Evolutionary conservation across 2,113 vertebrate genomes (phyloP).

Genomic region (Melierax canorus): DNA sequence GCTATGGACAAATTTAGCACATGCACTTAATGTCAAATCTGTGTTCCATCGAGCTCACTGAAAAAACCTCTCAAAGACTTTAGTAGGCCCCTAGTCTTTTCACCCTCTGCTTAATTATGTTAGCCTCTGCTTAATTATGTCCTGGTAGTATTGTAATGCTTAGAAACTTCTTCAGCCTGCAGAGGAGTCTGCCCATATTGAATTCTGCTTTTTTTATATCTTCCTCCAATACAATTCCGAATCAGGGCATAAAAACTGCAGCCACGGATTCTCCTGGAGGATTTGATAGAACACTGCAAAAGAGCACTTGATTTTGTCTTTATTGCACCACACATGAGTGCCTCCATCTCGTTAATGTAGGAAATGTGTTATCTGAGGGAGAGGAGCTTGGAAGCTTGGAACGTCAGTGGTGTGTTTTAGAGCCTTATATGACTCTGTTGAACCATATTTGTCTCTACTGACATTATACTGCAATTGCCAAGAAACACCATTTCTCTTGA

Average conservation of each 20-base stretch:
- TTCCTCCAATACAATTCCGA: not conserved
- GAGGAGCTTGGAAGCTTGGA: not conserved
- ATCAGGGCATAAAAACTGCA: not conserved
- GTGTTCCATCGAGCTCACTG: not conserved
- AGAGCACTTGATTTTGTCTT: conserved; percentile 44
- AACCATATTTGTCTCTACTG: no score
- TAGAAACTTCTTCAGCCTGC: not conserved
- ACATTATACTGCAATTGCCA: no score
- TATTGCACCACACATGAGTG: conserved; percentile 53
- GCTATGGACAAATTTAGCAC: not conserved
- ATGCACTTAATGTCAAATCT: not conserved
- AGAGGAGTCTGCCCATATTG: not conserved
- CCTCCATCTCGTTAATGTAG: conserved; percentile 47
- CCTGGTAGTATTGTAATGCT: not conserved
- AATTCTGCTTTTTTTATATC: not conserved
- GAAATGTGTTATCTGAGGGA: conserved; percentile 40
- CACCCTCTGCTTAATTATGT: not conserved
- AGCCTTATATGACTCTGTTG: no score
- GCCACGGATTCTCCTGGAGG: not conserved
- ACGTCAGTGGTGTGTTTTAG: not conserved
- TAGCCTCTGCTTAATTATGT: not conserved
- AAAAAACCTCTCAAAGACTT: not conserved
- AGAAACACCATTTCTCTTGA: no score
- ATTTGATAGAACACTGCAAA: not conserved
- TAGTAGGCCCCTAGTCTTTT: not conserved